Evolutionary conservation across 2,888 invertebrate species (phyloP).

Genomic region (Hirudinaria manillensis): DNA sequence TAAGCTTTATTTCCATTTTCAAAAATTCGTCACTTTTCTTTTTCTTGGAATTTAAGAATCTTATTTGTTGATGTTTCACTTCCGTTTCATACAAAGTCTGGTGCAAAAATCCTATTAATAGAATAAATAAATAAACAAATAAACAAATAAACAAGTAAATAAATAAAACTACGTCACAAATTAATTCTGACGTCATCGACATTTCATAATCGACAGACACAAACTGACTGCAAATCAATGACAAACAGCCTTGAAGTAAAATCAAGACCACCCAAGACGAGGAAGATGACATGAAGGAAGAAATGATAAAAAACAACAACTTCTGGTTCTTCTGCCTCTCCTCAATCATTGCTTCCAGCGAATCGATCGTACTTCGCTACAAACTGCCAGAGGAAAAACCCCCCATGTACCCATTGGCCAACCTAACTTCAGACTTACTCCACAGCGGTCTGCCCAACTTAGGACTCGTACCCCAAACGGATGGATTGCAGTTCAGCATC

Average conservation of each 20-base stretch:
- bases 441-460: not conserved
- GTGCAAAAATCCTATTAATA: not conserved
- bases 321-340: not conserved
- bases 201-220: not conserved
- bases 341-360: not conserved
- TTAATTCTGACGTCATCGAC: not conserved
- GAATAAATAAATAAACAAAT: not conserved
- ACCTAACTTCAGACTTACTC: not conserved
- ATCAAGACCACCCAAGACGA: too few species aligned
- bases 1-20: too few species aligned
- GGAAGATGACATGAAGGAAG: not conserved
- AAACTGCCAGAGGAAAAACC: not conserved
- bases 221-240: too few species aligned
- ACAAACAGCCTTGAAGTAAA: too few species aligned
- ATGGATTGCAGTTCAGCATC: slow-evolving; percentile 1
- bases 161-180: not conserved
- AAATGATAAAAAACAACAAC: not conserved
- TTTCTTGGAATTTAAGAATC: too few species aligned
- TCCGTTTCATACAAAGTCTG: not conserved
- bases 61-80: not conserved
- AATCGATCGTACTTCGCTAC: slow-evolving; percentile 6
- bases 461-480: not conserved
- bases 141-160: not conserved
- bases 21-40: too few species aligned
- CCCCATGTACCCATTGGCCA: not conserved